Evolutionary conservation across 1,140 invertebrate genomes (phyloP).

Genomic region (Sitophilus oryzae): DNA sequence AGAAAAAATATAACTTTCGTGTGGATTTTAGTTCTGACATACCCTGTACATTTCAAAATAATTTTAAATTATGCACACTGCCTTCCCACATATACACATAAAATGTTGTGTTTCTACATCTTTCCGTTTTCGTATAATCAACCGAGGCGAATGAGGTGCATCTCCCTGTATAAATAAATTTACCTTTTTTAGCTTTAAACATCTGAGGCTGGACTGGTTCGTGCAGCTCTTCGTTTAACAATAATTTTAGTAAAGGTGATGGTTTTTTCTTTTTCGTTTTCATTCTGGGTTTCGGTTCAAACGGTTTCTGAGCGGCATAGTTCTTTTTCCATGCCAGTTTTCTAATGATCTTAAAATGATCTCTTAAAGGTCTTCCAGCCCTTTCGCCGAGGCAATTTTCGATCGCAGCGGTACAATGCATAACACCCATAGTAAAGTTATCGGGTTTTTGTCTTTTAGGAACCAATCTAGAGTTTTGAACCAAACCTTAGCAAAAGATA

Average conservation of each 20-base stretch:
- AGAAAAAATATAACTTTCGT: no score
- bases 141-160: no score
- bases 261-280: slow-evolving; percentile 33
- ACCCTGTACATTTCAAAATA: no score
- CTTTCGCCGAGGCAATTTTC: slow-evolving; percentile 36
- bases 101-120: no score
- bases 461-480: slow-evolving; percentile 47
- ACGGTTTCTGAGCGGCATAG: slow-evolving; percentile 44
- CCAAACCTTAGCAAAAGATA: slow-evolving; percentile 41
- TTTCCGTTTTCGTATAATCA: no score
- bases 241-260: background rate
- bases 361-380: slow-evolving; percentile 38
- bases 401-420: slow-evolving; percentile 39
- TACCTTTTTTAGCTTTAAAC: slow-evolving; percentile 3
- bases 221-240: background rate
- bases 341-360: slow-evolving; percentile 41
- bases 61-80: no score
- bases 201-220: slow-evolving; percentile 15
- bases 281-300: slow-evolving; percentile 44
- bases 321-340: slow-evolving; percentile 39
- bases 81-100: no score
- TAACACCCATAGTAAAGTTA: slow-evolving; percentile 50
- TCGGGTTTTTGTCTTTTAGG: slow-evolving; percentile 48
- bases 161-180: no score
- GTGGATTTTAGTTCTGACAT: no score